Base-by-base conservation (phyloP, 1,140 invertebrate species). In the Pararge aegeria region DNA sequence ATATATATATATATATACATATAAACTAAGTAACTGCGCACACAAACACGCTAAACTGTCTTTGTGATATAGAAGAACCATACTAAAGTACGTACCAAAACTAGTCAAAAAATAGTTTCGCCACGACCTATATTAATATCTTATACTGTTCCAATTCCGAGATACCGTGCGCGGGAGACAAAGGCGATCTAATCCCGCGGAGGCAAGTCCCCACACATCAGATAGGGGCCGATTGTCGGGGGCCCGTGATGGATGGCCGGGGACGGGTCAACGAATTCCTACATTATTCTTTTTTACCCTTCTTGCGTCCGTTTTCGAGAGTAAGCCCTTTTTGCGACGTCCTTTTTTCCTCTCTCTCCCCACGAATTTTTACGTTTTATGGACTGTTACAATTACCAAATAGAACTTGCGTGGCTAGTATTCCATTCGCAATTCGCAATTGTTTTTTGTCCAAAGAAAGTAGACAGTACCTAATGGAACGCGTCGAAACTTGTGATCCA, bases 231-330 rank as follows among this genome's bases (percentile, higher is more conserved):
- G 80, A 83, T 80, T 78, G 80, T 78, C 78, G 76, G 59, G 70
- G 78, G 81, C 77, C 71, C 87, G 91, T 93, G 92, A 93, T 93
- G 92, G 93, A 94, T 94, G 90, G 92, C 91, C 89, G 90, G 91
- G 92, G 91, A 92, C 92, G 93, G 93, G 93, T 94, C 93, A 93
- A 93, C 93, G 93, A 93, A 93, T 93, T 92, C 92, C 92, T 92
- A 93, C 92, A 93, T 94, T 93, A 93, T 93, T 94, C 93, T 93
- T 93, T 91, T 91, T 91, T 93, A 89, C 87, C 87, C 87, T 89
- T 89, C 83, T 86, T 85, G 78, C 77, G 76, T 81, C 76, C 80
- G 72, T 84, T 87, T 80, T 82, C 80, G 79, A 80, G 77, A 82
- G 84, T 88, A 82, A 88, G 85, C 83, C 84, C 84, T 89, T 87